Percentiles rank a stretch among this genome's conserved stretches.
phyloP scores from a whole-genome alignment of 2,113 vertebrate species.

The Atlantisia rogersi region DNA sequence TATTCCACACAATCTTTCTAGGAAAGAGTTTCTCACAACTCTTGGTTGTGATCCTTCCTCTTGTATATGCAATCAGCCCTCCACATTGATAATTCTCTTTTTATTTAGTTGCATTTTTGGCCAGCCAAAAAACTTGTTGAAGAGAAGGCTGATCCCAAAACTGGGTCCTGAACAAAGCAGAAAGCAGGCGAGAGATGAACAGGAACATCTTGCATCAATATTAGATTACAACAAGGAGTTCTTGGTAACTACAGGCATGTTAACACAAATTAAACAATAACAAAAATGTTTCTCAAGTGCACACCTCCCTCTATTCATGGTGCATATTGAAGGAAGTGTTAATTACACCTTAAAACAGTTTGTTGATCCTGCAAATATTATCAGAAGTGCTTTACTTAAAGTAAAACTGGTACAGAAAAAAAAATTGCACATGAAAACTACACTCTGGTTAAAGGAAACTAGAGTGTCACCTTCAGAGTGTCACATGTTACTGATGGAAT shows the following conservation, averaged over 20 bases:
- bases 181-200: not conserved
- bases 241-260: not conserved
- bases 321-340: not conserved
- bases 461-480: not conserved
- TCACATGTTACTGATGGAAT: rapidly evolving
- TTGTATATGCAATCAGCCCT: not conserved
- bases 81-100: not conserved
- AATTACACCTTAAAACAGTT: not conserved
- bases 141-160: not conserved
- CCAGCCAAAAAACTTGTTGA: not conserved
- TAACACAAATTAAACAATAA: not conserved
- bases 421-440: not conserved
- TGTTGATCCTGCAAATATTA: not conserved
- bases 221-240: not conserved
- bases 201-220: not conserved
- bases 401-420: not conserved
- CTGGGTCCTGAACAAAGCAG: not conserved
- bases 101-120: not conserved
- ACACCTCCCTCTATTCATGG: not conserved
- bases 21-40: not conserved
- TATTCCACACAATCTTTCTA: not conserved
- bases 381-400: not conserved
- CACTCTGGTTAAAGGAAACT: not conserved
- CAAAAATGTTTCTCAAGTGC: not conserved
- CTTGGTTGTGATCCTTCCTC: not conserved